Conservation (phyloP, 2,888 invertebrate species). For the Eustalomyia histrio region DNA sequence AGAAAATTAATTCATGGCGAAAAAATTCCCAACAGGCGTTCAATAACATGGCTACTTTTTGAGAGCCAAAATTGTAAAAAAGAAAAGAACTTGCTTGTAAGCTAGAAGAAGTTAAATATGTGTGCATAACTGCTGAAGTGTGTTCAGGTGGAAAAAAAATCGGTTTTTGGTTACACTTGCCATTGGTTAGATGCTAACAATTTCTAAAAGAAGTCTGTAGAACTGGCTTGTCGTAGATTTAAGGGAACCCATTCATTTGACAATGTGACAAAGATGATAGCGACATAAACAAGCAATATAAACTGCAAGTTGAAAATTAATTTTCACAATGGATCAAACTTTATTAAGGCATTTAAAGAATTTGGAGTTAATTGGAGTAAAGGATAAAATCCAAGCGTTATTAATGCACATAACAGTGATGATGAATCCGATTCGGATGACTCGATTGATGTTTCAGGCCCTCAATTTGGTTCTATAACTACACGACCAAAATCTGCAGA, state of each 20-base stretch:
- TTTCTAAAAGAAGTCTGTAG: constrained; percentile 36
- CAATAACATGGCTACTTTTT: constrained; percentile 29
- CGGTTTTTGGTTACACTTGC: constrained; percentile 42
- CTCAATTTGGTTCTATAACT: too few species aligned
- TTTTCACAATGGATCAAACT: constrained; percentile 47
- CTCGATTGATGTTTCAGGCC: too few species aligned
- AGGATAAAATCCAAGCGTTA: not conserved
- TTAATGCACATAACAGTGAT: too few species aligned
- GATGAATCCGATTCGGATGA: too few species aligned
- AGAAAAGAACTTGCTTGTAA: constrained; percentile 6
- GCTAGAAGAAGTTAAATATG: too few species aligned
- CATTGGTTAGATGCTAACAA: constrained; percentile 36
- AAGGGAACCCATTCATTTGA: constrained; percentile 33
- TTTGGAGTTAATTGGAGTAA: constrained; percentile 41
- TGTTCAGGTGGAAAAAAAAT: too few species aligned
- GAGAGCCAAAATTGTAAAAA: constrained; percentile 18
- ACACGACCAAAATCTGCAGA: too few species aligned
- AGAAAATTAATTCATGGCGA: constrained; percentile 20
- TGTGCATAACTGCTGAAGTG: too few species aligned
- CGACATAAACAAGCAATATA: constrained; percentile 38
- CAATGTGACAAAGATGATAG: constrained; percentile 14
- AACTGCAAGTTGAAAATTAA: constrained; percentile 31
- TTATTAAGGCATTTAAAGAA: constrained; percentile 37
- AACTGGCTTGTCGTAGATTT: constrained; percentile 42
- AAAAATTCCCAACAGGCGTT: constrained; percentile 34